Percentiles rank a stretch among this genome's conserved stretches.
Evolutionary conservation across 2,113 vertebrate species (phyloP).

Genomic region (Pseudorasbora parva): DNA sequence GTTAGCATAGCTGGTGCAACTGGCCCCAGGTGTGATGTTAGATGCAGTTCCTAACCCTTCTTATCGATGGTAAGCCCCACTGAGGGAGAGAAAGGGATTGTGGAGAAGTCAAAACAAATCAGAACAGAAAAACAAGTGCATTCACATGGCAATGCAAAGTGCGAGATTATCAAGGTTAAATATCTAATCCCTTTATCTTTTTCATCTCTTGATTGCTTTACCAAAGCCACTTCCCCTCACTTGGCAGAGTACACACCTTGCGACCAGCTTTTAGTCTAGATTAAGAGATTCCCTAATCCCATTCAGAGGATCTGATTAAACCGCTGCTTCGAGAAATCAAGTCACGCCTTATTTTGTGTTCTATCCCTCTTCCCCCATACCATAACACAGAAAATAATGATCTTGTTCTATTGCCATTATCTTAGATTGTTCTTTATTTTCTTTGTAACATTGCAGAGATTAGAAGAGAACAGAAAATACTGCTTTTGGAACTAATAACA

Average conservation of each 20-base stretch:
- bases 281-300: conserved; percentile 52
- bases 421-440: not conserved
- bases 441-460: not conserved
- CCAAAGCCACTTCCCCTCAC: conserved; percentile 51
- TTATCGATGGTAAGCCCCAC: not conserved
- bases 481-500: no score
- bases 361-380: not conserved
- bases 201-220: conserved; percentile 60
- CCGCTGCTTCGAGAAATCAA: not conserved
- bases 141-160: conserved; percentile 25
- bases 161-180: conserved; percentile 50
- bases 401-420: not conserved
- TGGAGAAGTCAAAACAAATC: conserved; percentile 10
- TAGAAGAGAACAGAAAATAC: not conserved
- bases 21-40: not conserved
- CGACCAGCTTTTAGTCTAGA: conserved; percentile 57
- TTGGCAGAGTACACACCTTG: conserved; percentile 38
- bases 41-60: not conserved
- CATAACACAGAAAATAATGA: not conserved
- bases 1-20: no score
- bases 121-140: conserved; percentile 15
- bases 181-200: conserved; percentile 59
- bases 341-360: conserved; percentile 30
- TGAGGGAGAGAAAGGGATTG: conserved; percentile 11
- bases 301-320: conserved; percentile 60